Conservation (phyloP, 1,140 invertebrate species). For the Acromyrmex heyeri region DNA sequence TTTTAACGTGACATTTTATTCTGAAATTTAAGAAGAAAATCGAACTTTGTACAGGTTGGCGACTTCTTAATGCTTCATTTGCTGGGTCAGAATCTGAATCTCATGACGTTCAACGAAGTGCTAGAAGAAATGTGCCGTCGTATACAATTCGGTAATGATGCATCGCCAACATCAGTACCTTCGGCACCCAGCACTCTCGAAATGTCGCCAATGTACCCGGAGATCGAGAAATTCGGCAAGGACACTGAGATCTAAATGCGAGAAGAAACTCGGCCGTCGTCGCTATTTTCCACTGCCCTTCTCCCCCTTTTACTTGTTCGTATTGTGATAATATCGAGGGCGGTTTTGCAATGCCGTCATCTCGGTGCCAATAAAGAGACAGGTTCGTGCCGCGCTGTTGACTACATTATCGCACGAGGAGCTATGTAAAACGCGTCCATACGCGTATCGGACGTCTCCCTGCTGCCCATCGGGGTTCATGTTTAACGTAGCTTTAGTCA, state of each 20-base stretch:
- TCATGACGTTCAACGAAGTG: constrained; percentile 92
- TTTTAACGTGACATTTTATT: neutral
- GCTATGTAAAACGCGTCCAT: neutral
- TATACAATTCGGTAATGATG: constrained; percentile 89
- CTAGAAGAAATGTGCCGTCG: constrained; percentile 89
- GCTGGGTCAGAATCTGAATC: constrained; percentile 94
- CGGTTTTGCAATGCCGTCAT: constrained; percentile 39
- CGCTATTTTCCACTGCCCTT: neutral
- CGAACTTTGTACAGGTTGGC: constrained; percentile 89
- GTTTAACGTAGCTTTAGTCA: neutral
- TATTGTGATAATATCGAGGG: constrained; percentile 81
- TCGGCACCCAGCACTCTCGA: constrained; percentile 94
- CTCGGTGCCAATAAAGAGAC: constrained; percentile 53
- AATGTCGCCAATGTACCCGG: constrained; percentile 94
- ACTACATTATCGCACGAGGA: neutral
- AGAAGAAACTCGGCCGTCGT: neutral
- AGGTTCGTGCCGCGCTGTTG: constrained; percentile 67
- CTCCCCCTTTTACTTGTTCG: constrained; percentile 7
- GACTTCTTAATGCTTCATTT: constrained; percentile 94
- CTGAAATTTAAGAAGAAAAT: neutral
- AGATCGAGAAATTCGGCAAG: constrained; percentile 91
- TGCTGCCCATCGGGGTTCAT: neutral
- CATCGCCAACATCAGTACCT: constrained; percentile 92
- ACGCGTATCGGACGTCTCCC: neutral
- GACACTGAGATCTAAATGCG: constrained; percentile 92